Conservation (phyloP, 2,888 invertebrate genomes). For the Harpalus rufipes region DNA sequence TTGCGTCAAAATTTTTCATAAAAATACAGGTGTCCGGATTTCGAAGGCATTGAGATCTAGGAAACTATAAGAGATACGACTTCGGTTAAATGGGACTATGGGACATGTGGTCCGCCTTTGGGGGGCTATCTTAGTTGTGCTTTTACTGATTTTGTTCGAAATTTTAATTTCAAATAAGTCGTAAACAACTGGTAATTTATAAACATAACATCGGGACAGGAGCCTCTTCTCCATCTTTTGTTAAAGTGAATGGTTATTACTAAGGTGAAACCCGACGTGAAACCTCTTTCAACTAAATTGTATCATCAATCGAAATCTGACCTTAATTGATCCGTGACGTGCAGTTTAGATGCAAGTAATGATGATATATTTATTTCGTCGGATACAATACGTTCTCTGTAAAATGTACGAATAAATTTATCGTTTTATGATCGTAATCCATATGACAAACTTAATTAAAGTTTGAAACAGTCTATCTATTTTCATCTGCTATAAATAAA, state of each 20-base stretch:
- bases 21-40: too few relatives aligned
- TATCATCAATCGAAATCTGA: conserved; percentile 3
- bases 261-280: background rate
- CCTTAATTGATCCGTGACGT: conserved; percentile 1
- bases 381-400: background rate
- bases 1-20: too few relatives aligned
- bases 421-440: background rate
- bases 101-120: too few relatives aligned
- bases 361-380: background rate
- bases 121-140: too few relatives aligned
- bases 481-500: background rate
- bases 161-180: too few relatives aligned
- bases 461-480: background rate
- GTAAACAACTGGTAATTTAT: too few relatives aligned
- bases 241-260: background rate
- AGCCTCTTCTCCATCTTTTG: background rate
- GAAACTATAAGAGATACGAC: too few relatives aligned
- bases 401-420: background rate
- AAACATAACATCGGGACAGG: too few relatives aligned
- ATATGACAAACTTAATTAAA: conserved; percentile 3
- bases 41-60: too few relatives aligned
- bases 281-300: background rate
- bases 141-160: too few relatives aligned
- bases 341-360: conserved; percentile 1
- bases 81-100: too few relatives aligned